Evolutionary conservation across 2,888 invertebrate species (phyloP), one percentile per base, ranked within the genome.

Genomic region (Alitta virens): DNA sequence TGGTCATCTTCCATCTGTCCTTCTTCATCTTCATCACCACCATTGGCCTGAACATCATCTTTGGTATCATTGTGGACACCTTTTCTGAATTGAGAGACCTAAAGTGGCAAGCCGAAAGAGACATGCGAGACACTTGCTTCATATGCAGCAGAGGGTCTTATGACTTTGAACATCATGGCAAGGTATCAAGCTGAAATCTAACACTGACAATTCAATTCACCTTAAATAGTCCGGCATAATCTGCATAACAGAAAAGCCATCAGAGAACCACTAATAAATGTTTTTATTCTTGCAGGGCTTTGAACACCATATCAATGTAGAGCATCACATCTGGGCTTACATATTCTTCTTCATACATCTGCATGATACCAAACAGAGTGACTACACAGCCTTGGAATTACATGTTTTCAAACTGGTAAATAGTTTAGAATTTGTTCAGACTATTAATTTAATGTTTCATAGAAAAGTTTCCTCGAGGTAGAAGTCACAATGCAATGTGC

Each of bases 1-100:
- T 71, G 33, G 71, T 71, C 54, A 66, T 71, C 52, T 71, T 66
- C 68, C 81, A 82, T 68, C 76, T 82, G 24, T 77, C 79, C 51
- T 82, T 83, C 76, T 82, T 82, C 75, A 80, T 81, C 70, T 78
- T 82, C 74, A 80, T 82, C 72, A 81, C 82, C 21, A 82, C 82
- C 50, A 82, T 82, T 65, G 82, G 82, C 25, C 74, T 82, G 60
- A 82, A 82, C 76, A 82, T 82, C 71, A 82, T 82, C 74, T 81
- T 82, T 63, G 82, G 82, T 73, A 82, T 82, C 74, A 82, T 82
- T 59, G 81, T 82, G 27, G 82, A 82, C 71, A 82, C 82, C 2
- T 82, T 82, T 74, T 80, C 80, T 2, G 81, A 82, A 66, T 77
- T 82, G 16, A 70, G 82, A 67, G 82, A 82, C 67, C 73, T 79